A percentile compares a stretch with the other conserved stretches of the same genome.
Conservation (phyloP, 2,888 invertebrate species). For the Eristalinus sepulchralis region DNA sequence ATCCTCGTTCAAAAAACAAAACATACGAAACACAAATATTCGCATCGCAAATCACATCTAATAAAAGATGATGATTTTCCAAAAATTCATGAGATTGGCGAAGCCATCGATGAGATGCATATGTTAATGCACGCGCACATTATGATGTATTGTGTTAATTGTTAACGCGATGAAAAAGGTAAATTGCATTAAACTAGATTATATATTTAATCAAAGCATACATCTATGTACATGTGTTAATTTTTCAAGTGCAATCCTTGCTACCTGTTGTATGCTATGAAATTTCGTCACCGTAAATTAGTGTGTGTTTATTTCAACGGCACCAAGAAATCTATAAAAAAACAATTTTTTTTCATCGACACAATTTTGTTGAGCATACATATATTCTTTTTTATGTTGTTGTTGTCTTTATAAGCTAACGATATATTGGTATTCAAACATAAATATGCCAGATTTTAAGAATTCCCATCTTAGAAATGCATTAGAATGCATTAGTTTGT, state of each 20-base stretch:
- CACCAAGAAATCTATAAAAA: conserved; percentile 17
- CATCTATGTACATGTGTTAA: conserved; percentile 24
- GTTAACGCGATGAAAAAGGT: conserved; percentile 58
- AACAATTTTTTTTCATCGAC: conserved; percentile 30
- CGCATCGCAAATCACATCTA: neutral
- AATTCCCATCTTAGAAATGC: conserved; percentile 42
- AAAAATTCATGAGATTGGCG: conserved; percentile 80
- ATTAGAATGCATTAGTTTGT: conserved; percentile 67
- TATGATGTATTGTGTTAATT: conserved; percentile 79
- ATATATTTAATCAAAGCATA: conserved; percentile 4
- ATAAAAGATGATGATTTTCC: conserved; percentile 74
- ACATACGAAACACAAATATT: neutral
- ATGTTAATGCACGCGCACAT: conserved; percentile 80
- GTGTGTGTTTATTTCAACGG: conserved; percentile 46
- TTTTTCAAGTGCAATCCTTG: conserved; percentile 46
- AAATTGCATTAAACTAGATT: conserved; percentile 45
- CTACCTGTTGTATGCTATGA: conserved; percentile 41
- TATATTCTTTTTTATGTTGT: conserved; percentile 43
- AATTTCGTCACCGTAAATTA: conserved; percentile 1
- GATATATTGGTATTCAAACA: neutral
- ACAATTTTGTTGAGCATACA: conserved; percentile 40
- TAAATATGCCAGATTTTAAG: conserved; percentile 2
- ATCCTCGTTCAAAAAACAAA: conserved; percentile 5
- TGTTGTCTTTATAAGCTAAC: conserved; percentile 21
- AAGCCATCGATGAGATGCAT: conserved; percentile 80